Evolutionary conservation across 1,140 invertebrate genomes (phyloP).

Genomic region (Micrasema minimum): DNA sequence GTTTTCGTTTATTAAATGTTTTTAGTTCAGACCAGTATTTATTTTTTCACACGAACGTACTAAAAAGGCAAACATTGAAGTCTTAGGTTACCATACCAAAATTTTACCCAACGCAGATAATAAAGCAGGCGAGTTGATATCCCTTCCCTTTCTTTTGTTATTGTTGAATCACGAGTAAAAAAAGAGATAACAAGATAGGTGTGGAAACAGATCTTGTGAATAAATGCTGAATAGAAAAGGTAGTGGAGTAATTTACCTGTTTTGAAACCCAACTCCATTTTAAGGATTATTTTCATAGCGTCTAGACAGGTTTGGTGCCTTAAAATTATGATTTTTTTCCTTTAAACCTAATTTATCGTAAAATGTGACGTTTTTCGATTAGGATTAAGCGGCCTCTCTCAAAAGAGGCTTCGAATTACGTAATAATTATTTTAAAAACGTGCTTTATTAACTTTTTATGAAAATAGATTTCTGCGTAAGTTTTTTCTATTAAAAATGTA

Average conservation of each 20-base stretch:
- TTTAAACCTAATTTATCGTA: slow-evolving; percentile 4
- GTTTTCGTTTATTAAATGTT: no score
- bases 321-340: slow-evolving; percentile 24
- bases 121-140: neutral
- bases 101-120: neutral
- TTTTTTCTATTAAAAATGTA: no score
- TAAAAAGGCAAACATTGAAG: slow-evolving; percentile 11
- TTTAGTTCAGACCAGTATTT: no score
- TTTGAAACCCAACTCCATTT: slow-evolving; percentile 34
- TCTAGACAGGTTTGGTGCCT: slow-evolving; percentile 30
- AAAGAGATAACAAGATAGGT: slow-evolving; percentile 5
- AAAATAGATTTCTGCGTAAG: no score
- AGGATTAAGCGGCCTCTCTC: neutral
- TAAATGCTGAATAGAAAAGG: neutral
- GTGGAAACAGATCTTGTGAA: no score
- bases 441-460: neutral
- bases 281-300: slow-evolving; percentile 25
- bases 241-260: slow-evolving; percentile 35
- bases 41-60: slow-evolving; percentile 5
- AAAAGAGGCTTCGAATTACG: neutral
- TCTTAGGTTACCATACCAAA: neutral
- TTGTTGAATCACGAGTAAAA: neutral
- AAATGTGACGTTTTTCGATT: neutral
- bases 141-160: neutral
- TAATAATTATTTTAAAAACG: neutral